phyloP scores from a whole-genome alignment of 2,113 vertebrate species.

The Oreamnos americanus region DNA sequence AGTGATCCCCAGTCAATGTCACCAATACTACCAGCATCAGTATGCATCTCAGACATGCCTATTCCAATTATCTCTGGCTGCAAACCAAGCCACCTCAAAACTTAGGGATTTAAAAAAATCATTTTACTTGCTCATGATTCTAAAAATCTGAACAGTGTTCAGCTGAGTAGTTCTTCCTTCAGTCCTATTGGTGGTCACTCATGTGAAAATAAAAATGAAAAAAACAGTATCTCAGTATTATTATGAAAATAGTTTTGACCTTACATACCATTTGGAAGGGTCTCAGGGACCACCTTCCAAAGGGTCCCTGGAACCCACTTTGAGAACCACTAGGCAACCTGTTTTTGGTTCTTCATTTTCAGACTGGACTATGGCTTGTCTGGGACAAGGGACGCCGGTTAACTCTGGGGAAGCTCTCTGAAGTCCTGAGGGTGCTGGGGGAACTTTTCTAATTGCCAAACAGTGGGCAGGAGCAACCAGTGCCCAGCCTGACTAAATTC shows the following conservation, averaged over 20 bases:
- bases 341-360: not conserved
- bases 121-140: not conserved
- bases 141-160: not conserved
- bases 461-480: not conserved
- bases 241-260: not conserved
- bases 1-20: not conserved
- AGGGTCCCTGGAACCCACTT: not conserved
- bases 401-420: not conserved
- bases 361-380: not conserved
- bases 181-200: not conserved
- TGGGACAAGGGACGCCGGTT: not conserved
- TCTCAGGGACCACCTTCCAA: not conserved
- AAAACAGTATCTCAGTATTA: not conserved
- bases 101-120: not conserved
- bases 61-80: not conserved
- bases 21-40: not conserved
- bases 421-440: not conserved
- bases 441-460: not conserved
- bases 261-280: not conserved
- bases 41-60: not conserved
- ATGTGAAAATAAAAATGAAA: not conserved
- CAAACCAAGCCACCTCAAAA: not conserved
- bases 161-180: not conserved
- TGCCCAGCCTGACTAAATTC: not conserved
- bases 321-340: not conserved